Evolutionary conservation across 2,113 vertebrate species (phyloP), one percentile per base, ranked within the genome.

Genomic region (Suricata suricatta): DNA sequence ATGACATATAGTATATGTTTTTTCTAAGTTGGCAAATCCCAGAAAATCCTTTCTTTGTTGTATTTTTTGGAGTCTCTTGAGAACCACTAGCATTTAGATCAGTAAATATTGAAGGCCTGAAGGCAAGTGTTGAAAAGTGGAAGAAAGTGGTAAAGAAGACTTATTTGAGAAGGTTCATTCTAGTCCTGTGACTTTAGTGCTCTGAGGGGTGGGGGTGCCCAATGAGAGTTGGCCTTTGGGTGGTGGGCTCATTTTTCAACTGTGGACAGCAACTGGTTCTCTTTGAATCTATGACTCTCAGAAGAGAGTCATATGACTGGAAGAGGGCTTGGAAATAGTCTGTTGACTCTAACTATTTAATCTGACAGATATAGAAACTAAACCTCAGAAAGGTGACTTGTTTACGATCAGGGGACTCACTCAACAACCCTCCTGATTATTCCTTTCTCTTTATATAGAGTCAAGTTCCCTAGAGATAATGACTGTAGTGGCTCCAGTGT

Each of bases 31-130:
- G 33, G 29, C 14, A 89, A 84, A 83, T 82, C 31, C 79, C 6
- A 10, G 44, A n/a, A 93, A 81, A 14, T 80, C 57, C 10, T 93
- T 92, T 60, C 69, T 95, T 63, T 95, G 38, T 41, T 60, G 14
- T 50, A 23, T 54, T 96, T 54, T 86, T 96, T 84, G 31, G 90
- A 84, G 64, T 10, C 57, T 81, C 54, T n/a, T 89, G 33, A 84
- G 52, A 89, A 80, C 68, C 16, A 71, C 29, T 29, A 60, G 27
- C 15, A 72, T 91, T 97, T 63, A 94, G 57, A 69, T 94, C 14
- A 88, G 63, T 66, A 88, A 74, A 66, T 80, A 72, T 1, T 25
- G 64, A 52, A 80, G 57, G 54, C 27, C 25, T 21, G 38, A 81
- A 91, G 74, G n/a, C n/a, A 79, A 47, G 50, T 93, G 33, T 87